Base-by-base conservation (phyloP, 1,140 invertebrate species). In the Drosophila saltans region DNA sequence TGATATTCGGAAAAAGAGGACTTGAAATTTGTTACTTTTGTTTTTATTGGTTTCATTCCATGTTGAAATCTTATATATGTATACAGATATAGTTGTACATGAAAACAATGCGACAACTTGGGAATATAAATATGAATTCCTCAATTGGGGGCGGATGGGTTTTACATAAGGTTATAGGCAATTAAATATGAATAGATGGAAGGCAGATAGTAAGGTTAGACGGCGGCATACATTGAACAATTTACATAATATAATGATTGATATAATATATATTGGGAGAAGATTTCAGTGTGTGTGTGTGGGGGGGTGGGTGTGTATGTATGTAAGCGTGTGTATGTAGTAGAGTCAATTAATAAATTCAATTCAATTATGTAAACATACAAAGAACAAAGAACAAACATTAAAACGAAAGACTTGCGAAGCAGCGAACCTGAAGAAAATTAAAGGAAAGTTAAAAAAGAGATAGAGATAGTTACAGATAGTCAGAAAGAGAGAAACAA, bases 371-470 rank as follows among this genome's bases (percentile, higher is more conserved):
- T n/a, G 21, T 55, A 70, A 70, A 61, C 77, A 78, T 68, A 70
- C 57, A 45, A 60, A 70, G 57, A 71, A 76, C 73, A 16, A 76
- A 77, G 62, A 71, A 76, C 73, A 16, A 76, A 77, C 67, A 76
- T 63, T 67, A 77, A 77, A 52, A 52, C 72, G 43, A 57, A 77
- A 78, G 67, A 76, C 52, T 76, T 69, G 72, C 72, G 60, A 77
- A 71, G 75, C 67, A 62, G 66, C 73, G 59, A 76, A 66, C 62
- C 70, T 40, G 65, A 67, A 76, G 45, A 2, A 52, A 62, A 69
- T 28, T 36, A 65, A 74, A 30, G 28, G 4, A 30, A 30, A 65
- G 24, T 58, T 24, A 10, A 62, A 30, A 72, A 8, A 40, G n/a
- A 36, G 33, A 21, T 4, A 30, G 28, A 45, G 6, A 21, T 21